Conservation (phyloP, 2,797 vertebrate species). For the Ctenosaura bakeri region DNA sequence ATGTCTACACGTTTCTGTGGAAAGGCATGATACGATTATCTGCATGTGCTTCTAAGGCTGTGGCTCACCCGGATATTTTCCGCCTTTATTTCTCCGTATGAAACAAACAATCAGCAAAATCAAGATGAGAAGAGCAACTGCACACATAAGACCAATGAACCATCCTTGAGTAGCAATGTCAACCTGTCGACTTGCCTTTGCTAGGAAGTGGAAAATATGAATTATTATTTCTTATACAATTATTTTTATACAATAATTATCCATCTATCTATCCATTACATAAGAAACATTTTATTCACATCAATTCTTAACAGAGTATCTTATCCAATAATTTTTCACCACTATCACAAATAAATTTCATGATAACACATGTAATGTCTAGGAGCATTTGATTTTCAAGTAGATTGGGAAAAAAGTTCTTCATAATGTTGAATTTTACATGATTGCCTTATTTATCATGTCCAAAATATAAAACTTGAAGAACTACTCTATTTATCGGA, state of each 20-base stretch:
- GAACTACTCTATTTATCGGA: no score
- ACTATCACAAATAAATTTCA: slow-evolving; percentile 9
- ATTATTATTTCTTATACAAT: slow-evolving; percentile 23
- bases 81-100: slow-evolving; percentile 98
- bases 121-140: slow-evolving; percentile 96
- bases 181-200: slow-evolving; percentile 94
- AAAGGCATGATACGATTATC: background rate
- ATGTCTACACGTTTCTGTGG: background rate
- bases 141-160: slow-evolving; percentile 99
- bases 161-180: slow-evolving; percentile 99
- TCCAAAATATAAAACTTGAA: background rate
- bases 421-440: background rate
- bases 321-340: slow-evolving; percentile 33
- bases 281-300: slow-evolving; percentile 54
- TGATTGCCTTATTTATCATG: slow-evolving; percentile 21
- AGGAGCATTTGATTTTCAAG: background rate
- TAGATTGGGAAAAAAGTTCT: background rate
- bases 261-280: slow-evolving; percentile 45
- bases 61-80: slow-evolving; percentile 95
- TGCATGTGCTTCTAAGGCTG: background rate
- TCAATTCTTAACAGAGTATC: background rate
- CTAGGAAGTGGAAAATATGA: slow-evolving; percentile 78
- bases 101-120: slow-evolving; percentile 98
- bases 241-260: no score
- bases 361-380: background rate